Evolutionary conservation across 1,140 invertebrate species (phyloP).

Genomic region (Saccostrea echinata): DNA sequence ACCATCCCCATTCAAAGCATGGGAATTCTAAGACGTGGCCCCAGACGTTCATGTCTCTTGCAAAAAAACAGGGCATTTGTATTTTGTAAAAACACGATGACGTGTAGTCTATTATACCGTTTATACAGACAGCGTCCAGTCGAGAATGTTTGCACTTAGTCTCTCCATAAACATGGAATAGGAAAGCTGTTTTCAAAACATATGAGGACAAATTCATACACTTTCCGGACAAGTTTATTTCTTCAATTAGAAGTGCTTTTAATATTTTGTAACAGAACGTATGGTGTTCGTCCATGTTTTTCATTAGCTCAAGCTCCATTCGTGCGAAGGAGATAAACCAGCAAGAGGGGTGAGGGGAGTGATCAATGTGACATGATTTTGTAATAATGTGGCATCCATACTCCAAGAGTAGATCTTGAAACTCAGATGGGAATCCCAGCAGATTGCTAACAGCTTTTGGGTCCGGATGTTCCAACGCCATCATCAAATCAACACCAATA

Average conservation of each 20-base stretch:
- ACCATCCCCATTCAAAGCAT: not conserved
- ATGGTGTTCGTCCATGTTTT: not conserved
- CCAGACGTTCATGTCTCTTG: not conserved
- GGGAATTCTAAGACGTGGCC: not conserved
- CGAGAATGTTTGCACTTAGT: not conserved
- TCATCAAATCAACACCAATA: conserved; percentile 14
- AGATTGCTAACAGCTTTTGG: not conserved
- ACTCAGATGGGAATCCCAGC: not conserved
- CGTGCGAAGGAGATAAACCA: not conserved
- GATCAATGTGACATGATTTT: conserved; percentile 8
- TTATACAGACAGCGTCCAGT: not conserved
- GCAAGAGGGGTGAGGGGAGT: not conserved
- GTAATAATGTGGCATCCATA: conserved; percentile 4
- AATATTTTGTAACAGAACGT: conserved; percentile 7
- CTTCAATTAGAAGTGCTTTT: not conserved
- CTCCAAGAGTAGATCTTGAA: not conserved
- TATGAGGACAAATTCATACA: conserved; percentile 30
- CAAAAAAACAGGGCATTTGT: not conserved
- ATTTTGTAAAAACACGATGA: not conserved
- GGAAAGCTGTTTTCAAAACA: conserved; percentile 19
- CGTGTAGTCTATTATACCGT: not conserved
- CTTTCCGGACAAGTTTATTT: not conserved
- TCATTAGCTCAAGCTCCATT: conserved; percentile 1
- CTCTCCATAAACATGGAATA: conserved; percentile 14
- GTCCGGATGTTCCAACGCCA: not conserved